Base-by-base conservation (phyloP, 2,113 vertebrate species). In the Etheostoma spectabile region DNA sequence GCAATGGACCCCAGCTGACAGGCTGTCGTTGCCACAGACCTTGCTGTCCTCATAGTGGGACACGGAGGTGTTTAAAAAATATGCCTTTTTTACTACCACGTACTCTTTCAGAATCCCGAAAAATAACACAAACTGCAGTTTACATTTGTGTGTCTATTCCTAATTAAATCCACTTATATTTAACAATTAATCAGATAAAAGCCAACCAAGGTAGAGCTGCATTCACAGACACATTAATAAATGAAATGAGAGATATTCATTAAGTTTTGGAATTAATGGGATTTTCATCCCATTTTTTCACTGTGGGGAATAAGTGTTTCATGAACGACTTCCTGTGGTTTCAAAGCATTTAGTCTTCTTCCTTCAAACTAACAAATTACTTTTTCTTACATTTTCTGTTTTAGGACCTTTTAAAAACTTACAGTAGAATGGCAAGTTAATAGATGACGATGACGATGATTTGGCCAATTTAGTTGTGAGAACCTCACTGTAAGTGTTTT, bases 1-100 rank as follows among this genome's bases (percentile, higher is more conserved):
- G 70, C 82, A 1, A 83, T 5, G 77, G 83, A 86, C 65, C 75
- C 81, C 89, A 80, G 59, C 83, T 92, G 92, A 90, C 93, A 88
- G 80, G 71, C 86, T 78, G 82, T 77, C 72, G n/a, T 27, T 71
- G 86, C 57, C n/a, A 21, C 72, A 79, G 85, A 91, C 84, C 80
- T 82, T 61, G 70, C 69, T 81, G 79, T 83, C 69, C 68, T 79
- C 72, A 74, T 49, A 27, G 42, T 59, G 49, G 6, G 74, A 68
- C 77, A 76, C 49, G 27, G 69, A 71, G 73, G 71, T 77, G 60
- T 82, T 69, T 7, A 16, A 15, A 22, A 21, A 64, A 45, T 48
- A 55, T 19, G 22, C 3, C 13, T 18, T 59, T 59, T 59, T 59
- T 8, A n/a, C 27, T 3, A 15, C 56, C 14, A 16, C 18, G 27